These are phyloP conservation scores for Melopsittacus undulatus DNA, from an alignment of 2,797 vertebrate genomes.

Conservation along the genomic window DNA sequence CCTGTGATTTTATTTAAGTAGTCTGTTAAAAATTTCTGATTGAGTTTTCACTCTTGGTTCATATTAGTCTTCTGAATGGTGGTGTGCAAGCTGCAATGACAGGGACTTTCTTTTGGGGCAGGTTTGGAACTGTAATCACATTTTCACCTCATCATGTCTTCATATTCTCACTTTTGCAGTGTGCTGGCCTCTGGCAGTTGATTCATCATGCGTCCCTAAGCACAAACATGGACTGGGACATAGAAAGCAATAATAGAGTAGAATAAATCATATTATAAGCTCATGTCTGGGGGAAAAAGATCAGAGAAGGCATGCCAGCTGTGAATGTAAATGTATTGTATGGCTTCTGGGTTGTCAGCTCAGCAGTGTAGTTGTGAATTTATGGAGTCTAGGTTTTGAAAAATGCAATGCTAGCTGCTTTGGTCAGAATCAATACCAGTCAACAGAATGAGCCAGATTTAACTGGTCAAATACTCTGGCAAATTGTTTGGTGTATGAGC, in stretches of 20 bases:
- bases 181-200: slow-evolving; percentile 49
- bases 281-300: slow-evolving; percentile 37
- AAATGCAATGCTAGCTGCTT: slow-evolving; percentile 15
- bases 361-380: slow-evolving; percentile 34
- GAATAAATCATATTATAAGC: slow-evolving; percentile 62
- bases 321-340: slow-evolving; percentile 61
- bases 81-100: background rate
- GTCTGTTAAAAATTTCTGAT: background rate
- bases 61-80: background rate
- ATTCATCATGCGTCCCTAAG: slow-evolving; percentile 56
- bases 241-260: slow-evolving; percentile 53
- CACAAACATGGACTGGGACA: slow-evolving; percentile 57
- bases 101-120: background rate
- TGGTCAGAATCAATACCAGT: slow-evolving; percentile 37
- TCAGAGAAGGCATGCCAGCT: slow-evolving; percentile 40
- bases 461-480: background rate
- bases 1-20: background rate
- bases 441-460: slow-evolving; percentile 11
- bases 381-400: slow-evolving; percentile 52
- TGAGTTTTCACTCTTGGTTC: background rate
- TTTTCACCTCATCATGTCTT: slow-evolving; percentile 43
- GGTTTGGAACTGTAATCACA: slow-evolving; percentile 51
- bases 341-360: slow-evolving; percentile 52
- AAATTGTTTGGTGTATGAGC: background rate
- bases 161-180: slow-evolving; percentile 36